Conservation (phyloP, 2,888 invertebrate genomes). For the Smittia sp. region DNA sequence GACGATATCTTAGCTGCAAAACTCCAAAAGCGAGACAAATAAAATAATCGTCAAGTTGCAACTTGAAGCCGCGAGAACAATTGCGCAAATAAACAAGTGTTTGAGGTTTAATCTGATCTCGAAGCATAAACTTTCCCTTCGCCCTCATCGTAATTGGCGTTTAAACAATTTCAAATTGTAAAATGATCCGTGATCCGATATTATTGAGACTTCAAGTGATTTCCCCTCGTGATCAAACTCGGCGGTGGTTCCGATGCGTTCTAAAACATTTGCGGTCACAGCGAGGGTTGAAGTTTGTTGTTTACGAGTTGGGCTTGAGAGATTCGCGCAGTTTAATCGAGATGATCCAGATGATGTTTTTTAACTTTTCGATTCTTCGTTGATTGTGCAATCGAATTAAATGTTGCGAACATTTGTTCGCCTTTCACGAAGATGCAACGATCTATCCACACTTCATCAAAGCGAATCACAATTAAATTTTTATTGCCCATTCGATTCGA, state of each 20-base stretch:
- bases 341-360: neutral
- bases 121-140: neutral
- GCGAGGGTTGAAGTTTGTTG: neutral
- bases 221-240: neutral
- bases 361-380: neutral
- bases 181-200: slow-evolving; percentile 27
- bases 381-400: slow-evolving; percentile 4
- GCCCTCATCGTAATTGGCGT: slow-evolving; percentile 20
- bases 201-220: slow-evolving; percentile 17
- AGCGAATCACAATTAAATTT: slow-evolving; percentile 24
- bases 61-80: neutral
- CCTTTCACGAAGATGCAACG: slow-evolving; percentile 21
- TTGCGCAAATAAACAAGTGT: neutral
- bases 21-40: too few species aligned
- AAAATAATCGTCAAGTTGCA: too few species aligned
- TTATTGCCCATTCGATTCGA: slow-evolving; percentile 11
- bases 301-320: neutral
- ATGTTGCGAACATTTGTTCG: slow-evolving; percentile 32
- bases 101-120: neutral
- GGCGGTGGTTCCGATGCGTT: neutral
- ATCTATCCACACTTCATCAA: slow-evolving; percentile 23
- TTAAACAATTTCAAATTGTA: slow-evolving; percentile 37
- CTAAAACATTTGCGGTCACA: slow-evolving; percentile 3
- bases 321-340: too few species aligned
- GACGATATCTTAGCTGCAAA: too few species aligned